Conservation (phyloP, 2,113 vertebrate species). For the Oncorhynchus kisutch region DNA sequence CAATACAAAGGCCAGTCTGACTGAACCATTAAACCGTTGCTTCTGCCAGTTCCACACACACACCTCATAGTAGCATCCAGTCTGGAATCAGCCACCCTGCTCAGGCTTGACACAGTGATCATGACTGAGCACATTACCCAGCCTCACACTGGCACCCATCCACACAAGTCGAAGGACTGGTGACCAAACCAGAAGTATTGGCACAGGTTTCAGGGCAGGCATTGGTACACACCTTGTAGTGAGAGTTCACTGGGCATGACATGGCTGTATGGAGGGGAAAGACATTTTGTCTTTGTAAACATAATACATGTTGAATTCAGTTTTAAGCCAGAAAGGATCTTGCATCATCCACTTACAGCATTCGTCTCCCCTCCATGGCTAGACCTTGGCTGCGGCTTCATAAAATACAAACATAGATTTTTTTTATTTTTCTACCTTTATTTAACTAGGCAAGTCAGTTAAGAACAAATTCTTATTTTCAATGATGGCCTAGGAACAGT, state of each 20-base stretch:
- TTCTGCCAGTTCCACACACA: background rate
- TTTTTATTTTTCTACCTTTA: too few species aligned
- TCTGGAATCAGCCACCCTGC: constrained; percentile 38
- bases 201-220: constrained; percentile 42
- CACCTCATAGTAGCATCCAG: constrained; percentile 36
- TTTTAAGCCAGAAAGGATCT: too few species aligned
- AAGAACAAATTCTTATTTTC: too few species aligned
- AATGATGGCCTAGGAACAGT: too few species aligned
- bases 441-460: too few species aligned
- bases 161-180: constrained; percentile 22
- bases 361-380: constrained; percentile 43
- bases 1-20: too few species aligned
- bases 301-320: too few species aligned
- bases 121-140: constrained; percentile 23
- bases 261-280: constrained; percentile 19
- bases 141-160: constrained; percentile 48
- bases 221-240: constrained; percentile 43
- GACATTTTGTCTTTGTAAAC: too few species aligned
- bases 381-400: constrained; percentile 26
- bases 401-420: constrained; percentile 40
- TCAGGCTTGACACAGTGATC: constrained; percentile 38
- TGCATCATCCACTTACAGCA: constrained; percentile 49
- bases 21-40: background rate
- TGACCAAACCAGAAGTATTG: constrained; percentile 13
- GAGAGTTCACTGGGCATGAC: constrained; percentile 40